These are phyloP conservation scores for Cichlasoma orientale DNA, from an alignment of 2,797 vertebrate species.

Conservation along the genomic window DNA sequence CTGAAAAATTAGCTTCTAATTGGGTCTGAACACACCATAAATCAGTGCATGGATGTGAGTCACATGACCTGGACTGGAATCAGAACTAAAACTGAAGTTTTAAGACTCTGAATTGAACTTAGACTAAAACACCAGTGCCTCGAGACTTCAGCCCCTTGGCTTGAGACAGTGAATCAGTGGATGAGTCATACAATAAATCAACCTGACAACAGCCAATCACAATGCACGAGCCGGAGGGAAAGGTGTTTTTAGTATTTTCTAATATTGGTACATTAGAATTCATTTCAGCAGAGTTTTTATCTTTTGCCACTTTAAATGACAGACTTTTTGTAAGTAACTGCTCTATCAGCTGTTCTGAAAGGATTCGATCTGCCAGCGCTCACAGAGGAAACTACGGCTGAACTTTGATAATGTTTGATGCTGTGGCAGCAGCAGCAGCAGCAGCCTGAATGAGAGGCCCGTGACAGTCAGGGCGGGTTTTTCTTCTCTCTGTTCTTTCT, in stretches of 20 bases:
- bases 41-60: too few relatives aligned
- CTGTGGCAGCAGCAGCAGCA: background rate
- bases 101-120: background rate
- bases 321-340: background rate
- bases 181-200: background rate
- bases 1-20: too few relatives aligned
- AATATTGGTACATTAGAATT: background rate
- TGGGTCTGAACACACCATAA: too few relatives aligned
- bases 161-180: background rate
- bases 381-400: background rate
- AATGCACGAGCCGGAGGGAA: rapidly evolving
- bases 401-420: background rate
- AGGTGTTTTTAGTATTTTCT: background rate
- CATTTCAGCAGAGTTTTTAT: background rate
- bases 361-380: background rate
- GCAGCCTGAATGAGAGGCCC: background rate
- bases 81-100: background rate
- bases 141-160: background rate
- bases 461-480: background rate
- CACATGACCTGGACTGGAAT: background rate
- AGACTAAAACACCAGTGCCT: background rate
- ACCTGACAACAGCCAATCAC: background rate
- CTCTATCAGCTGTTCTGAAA: background rate
- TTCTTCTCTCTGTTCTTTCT: too few relatives aligned
- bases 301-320: background rate